Conservation (phyloP, 2,888 invertebrate species). For the Nyleta sp. region DNA sequence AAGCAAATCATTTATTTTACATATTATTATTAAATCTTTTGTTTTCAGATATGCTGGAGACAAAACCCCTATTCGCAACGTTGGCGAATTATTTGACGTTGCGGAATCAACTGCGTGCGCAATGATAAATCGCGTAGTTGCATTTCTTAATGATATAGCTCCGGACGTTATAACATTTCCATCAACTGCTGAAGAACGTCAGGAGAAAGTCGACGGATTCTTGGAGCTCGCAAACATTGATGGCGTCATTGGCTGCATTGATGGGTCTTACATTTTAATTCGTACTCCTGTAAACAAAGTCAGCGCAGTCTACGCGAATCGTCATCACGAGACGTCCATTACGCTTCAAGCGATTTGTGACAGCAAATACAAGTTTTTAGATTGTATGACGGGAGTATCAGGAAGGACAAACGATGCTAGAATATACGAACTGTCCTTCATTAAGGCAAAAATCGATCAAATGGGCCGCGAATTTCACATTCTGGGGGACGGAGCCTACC, state of each 20-base stretch:
- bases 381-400: conserved; percentile 4
- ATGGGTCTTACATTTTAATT: conserved; percentile 8
- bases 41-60: conserved; percentile 1
- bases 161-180: conserved; percentile 2
- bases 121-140: background rate
- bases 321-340: conserved; percentile 14
- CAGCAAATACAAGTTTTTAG: conserved; percentile 6
- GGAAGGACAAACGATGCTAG: conserved; percentile 12
- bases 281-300: background rate
- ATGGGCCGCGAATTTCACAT: conserved; percentile 16
- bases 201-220: conserved; percentile 1
- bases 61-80: background rate
- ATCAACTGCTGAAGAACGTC: background rate
- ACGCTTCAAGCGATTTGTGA: conserved; percentile 17
- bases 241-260: conserved; percentile 1
- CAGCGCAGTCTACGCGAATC: conserved; percentile 7
- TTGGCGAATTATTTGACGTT: conserved; percentile 6
- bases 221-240: conserved; percentile 1
- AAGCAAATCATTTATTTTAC: background rate
- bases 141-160: background rate
- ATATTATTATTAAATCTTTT: background rate
- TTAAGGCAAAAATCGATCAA: conserved; percentile 3
- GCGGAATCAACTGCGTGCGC: background rate
- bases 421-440: conserved; percentile 2
- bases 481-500: conserved; percentile 14